Conservation (phyloP, 1,140 invertebrate species). For the Lutraria rhynchaena region DNA sequence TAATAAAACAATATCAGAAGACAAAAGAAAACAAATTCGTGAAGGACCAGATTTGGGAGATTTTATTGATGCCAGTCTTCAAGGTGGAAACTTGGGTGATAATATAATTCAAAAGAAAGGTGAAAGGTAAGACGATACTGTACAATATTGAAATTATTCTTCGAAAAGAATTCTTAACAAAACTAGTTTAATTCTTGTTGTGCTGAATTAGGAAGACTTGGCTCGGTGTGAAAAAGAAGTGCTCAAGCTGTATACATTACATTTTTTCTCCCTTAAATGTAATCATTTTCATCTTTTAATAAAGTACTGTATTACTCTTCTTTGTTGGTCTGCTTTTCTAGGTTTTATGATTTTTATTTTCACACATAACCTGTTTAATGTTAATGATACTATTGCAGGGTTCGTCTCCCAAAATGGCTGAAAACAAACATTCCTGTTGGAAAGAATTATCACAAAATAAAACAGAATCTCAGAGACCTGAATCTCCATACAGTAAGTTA, state of each 20-base stretch:
- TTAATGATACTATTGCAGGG: constrained; percentile 80
- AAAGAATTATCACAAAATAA: constrained; percentile 92
- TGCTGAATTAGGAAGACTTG: too few relatives aligned
- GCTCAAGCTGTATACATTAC: too few relatives aligned
- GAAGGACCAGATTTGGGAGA: constrained; percentile 82
- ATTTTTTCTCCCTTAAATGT: too few relatives aligned
- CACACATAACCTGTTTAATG: too few relatives aligned
- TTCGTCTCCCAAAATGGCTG: constrained; percentile 97
- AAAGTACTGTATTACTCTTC: too few relatives aligned
- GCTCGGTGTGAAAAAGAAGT: too few relatives aligned
- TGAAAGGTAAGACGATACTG: constrained; percentile 87
- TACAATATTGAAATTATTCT: too few relatives aligned
- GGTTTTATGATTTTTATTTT: too few relatives aligned
- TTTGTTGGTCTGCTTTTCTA: too few relatives aligned
- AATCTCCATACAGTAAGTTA: constrained; percentile 93
- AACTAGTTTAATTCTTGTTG: too few relatives aligned
- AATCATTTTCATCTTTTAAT: too few relatives aligned
- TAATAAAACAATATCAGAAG: constrained; percentile 63
- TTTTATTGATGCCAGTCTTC: constrained; percentile 84
- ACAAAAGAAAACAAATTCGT: constrained; percentile 72
- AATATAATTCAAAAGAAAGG: constrained; percentile 93
- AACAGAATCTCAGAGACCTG: constrained; percentile 92
- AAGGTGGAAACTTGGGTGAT: constrained; percentile 83
- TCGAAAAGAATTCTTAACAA: too few relatives aligned
- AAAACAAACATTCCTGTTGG: constrained; percentile 97